phyloP scores from a whole-genome alignment of 2,797 vertebrate species.

The Sus cebifrons region DNA sequence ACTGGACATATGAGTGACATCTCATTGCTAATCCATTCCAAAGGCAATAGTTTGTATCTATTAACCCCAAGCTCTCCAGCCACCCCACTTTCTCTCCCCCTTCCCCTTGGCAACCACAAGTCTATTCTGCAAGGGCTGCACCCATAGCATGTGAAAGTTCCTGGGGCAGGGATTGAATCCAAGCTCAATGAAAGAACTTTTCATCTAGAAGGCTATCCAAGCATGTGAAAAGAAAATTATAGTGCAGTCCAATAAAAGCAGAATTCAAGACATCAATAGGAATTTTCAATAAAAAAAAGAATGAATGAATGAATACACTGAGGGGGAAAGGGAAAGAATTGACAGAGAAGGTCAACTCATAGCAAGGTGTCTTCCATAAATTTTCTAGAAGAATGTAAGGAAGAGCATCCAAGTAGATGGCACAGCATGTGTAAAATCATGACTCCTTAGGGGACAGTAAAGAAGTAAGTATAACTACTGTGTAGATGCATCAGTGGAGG shows the following conservation, averaged over 20 bases:
- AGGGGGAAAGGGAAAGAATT: neutral
- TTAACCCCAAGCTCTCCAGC: too few species aligned
- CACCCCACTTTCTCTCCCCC: too few species aligned
- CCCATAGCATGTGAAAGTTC: too few species aligned
- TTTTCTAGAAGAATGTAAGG: neutral
- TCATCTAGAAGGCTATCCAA: neutral
- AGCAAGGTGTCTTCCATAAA: neutral
- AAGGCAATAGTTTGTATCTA: too few species aligned
- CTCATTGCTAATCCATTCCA: too few species aligned
- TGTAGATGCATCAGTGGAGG: neutral
- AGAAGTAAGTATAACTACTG: neutral
- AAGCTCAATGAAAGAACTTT: neutral
- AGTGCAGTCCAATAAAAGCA: neutral
- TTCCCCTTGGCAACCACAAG: too few species aligned
- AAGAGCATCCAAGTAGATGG: neutral
- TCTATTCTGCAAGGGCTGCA: too few species aligned
- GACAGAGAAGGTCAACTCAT: neutral
- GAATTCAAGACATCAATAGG: neutral
- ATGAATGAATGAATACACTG: neutral
- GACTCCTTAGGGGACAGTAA: neutral
- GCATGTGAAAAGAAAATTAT: neutral
- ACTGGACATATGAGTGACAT: too few species aligned
- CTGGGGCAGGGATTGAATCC: too few species aligned
- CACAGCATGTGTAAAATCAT: neutral
- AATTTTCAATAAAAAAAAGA: neutral